A percentile compares a stretch with the other conserved stretches of the same genome.
Evolutionary conservation across 2,113 vertebrate species (phyloP).

Genomic region (Seriola rivoliana): DNA sequence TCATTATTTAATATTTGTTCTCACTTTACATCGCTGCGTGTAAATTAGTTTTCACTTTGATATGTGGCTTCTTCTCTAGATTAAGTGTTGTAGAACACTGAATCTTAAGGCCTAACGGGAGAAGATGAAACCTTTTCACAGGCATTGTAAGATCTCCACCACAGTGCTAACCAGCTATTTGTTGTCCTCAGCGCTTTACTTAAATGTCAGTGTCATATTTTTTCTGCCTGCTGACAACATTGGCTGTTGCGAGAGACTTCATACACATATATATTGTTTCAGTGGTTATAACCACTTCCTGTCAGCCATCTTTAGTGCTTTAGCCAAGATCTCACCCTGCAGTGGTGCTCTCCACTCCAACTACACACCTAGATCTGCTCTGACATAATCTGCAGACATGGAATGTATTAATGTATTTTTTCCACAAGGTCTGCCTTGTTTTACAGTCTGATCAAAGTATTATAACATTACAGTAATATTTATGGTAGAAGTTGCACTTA

Average conservation of each 20-base stretch:
- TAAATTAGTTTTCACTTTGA: background rate
- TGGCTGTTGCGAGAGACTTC: background rate
- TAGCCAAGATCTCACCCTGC: background rate
- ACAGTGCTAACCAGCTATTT: conserved; percentile 10
- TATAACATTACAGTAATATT: background rate
- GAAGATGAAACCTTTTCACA: background rate
- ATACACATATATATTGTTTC: background rate
- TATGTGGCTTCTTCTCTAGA: background rate
- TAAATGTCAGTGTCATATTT: conserved; percentile 55
- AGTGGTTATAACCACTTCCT: conserved; percentile 75
- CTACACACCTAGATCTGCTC: background rate
- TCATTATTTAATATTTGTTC: background rate
- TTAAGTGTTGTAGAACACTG: background rate
- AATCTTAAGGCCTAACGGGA: background rate
- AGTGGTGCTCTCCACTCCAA: background rate
- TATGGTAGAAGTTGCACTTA: background rate
- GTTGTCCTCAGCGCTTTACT: background rate
- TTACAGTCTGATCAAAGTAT: background rate
- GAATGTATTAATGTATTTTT: background rate
- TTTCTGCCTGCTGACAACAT: conserved; percentile 30
- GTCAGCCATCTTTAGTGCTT: background rate
- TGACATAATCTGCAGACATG: background rate
- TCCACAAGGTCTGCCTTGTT: background rate
- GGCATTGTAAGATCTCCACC: background rate
- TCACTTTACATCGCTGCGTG: background rate